Conservation (phyloP, 2,888 invertebrate species). For the Oscheius sp. region DNA sequence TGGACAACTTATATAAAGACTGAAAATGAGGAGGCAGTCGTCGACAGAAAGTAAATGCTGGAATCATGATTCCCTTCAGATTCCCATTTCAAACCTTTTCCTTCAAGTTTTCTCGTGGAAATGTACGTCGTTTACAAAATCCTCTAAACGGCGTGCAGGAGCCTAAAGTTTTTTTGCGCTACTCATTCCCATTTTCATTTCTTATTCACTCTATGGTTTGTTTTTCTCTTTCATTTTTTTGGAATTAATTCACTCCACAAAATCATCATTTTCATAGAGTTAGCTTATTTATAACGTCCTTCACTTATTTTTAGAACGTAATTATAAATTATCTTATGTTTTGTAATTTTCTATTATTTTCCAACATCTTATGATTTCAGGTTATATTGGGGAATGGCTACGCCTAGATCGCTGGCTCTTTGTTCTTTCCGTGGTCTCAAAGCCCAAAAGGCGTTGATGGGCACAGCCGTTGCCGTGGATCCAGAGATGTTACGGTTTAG, state of each 20-base stretch:
- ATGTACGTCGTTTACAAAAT: background rate
- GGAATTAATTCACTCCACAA: background rate
- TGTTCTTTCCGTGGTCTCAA: background rate
- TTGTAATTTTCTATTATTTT: background rate
- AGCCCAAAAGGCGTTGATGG: conserved; percentile 16
- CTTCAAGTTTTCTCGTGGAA: background rate
- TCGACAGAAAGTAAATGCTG: background rate
- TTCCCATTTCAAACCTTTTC: too few species aligned
- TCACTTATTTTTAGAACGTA: background rate
- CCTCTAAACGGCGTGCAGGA: background rate
- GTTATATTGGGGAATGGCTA: conserved; percentile 21
- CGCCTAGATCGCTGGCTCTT: background rate
- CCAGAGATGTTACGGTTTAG: conserved; percentile 55
- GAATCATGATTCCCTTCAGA: background rate
- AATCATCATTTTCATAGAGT: background rate
- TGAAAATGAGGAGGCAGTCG: background rate
- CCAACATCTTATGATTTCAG: conserved; percentile 1
- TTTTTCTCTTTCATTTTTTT: background rate
- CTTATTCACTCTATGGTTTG: background rate
- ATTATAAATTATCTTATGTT: background rate
- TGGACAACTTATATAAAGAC: background rate
- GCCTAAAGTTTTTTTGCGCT: background rate
- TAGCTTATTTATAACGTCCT: background rate
- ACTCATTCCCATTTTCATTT: background rate
- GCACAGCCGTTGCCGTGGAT: conserved; percentile 35